These are phyloP conservation scores for Pseudorhombus dupliciocellatus DNA, from an alignment of 2,113 vertebrate genomes.

Conservation along the genomic window DNA sequence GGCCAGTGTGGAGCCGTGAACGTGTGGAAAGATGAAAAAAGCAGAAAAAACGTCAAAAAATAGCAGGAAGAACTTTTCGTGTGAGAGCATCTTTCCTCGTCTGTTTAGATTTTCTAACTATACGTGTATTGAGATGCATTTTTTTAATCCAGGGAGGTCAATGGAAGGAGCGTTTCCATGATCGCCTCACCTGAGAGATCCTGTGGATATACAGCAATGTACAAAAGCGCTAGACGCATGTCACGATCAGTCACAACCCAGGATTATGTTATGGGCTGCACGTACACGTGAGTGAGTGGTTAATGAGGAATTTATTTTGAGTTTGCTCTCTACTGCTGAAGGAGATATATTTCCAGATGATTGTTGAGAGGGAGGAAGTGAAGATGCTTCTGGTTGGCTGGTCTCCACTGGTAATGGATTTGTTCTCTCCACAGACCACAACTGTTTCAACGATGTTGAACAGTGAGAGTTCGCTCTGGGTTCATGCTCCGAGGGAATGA, in stretches of 20 bases:
- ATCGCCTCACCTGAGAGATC: slow-evolving; percentile 52
- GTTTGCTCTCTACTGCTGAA: slow-evolving; percentile 27
- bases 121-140: slow-evolving; percentile 28
- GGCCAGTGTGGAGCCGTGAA: slow-evolving; percentile 31
- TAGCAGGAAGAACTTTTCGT: slow-evolving; percentile 11
- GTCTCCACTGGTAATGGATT: slow-evolving; percentile 14
- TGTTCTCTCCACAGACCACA: slow-evolving; percentile 10
- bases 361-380: slow-evolving; percentile 8
- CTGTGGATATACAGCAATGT: slow-evolving; percentile 45
- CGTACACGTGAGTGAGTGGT: slow-evolving; percentile 23
- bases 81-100: slow-evolving; percentile 21
- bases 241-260: slow-evolving; percentile 28
- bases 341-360: slow-evolving; percentile 28
- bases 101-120: slow-evolving; percentile 34
- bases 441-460: slow-evolving; percentile 32
- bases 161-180: slow-evolving; percentile 63
- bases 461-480: slow-evolving; percentile 32
- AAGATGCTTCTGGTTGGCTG: slow-evolving; percentile 33
- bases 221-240: slow-evolving; percentile 52
- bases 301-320: slow-evolving; percentile 24
- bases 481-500: slow-evolving; percentile 39
- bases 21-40: slow-evolving; percentile 7
- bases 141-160: slow-evolving; percentile 63
- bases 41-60: slow-evolving; percentile 38
- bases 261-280: slow-evolving; percentile 30